Evolutionary conservation across 1,140 invertebrate genomes (phyloP).

Genomic region (Helicorthomorpha holstii): DNA sequence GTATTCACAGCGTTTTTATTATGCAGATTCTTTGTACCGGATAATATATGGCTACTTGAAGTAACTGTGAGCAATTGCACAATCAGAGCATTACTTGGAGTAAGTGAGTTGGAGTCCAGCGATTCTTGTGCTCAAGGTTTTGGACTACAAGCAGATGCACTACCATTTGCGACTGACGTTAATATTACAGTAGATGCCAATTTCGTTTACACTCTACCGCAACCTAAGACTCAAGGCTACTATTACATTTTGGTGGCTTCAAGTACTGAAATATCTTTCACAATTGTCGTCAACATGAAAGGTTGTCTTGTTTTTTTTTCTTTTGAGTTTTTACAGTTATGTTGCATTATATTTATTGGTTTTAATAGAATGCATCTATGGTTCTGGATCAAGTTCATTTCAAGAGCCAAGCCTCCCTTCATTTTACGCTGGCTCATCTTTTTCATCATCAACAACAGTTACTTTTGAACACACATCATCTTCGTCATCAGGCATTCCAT

Average conservation of each 20-base stretch:
- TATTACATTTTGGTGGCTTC: conserved; percentile 35
- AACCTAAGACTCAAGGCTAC: conserved; percentile 34
- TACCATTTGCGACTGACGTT: conserved; percentile 3
- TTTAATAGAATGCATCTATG: not conserved
- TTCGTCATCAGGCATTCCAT: not conserved
- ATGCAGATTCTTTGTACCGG: conserved; percentile 32
- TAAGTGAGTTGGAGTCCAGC: conserved; percentile 20
- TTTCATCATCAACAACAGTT: not conserved
- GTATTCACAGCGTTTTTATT: not conserved
- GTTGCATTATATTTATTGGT: no score
- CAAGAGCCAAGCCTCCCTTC: not conserved
- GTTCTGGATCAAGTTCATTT: not conserved
- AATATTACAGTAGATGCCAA: conserved; percentile 14
- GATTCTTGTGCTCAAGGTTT: conserved; percentile 4
- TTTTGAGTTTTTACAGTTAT: no score
- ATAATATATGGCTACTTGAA: conserved; percentile 29
- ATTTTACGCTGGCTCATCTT: not conserved
- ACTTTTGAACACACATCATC: not conserved
- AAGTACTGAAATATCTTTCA: conserved; percentile 27
- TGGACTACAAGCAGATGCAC: not conserved
- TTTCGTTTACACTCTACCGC: conserved; percentile 25
- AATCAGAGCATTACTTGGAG: not conserved
- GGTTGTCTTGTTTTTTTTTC: no score
- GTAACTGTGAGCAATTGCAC: conserved; percentile 29
- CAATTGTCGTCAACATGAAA: conserved; percentile 24